phyloP scores from a whole-genome alignment of 2,888 invertebrate species.

The Metellina segmentata region DNA sequence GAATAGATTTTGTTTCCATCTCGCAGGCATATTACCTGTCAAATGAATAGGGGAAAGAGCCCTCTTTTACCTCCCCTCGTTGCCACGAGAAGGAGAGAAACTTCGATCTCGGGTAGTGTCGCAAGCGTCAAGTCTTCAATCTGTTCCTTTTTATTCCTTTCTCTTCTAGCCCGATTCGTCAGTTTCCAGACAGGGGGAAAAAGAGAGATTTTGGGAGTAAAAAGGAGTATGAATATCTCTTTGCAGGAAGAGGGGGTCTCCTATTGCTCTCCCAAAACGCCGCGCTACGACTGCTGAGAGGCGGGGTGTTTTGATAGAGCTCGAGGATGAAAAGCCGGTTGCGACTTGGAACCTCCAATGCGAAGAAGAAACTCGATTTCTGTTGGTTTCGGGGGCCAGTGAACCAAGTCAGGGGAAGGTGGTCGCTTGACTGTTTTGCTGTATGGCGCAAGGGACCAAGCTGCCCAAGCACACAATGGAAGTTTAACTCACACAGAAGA shows the following conservation, averaged over 20 bases:
- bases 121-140: not conserved
- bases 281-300: not conserved
- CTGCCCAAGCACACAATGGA: too few species aligned
- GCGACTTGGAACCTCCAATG: not conserved
- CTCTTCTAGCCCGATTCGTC: not conserved
- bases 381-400: not conserved
- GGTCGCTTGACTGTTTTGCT: not conserved
- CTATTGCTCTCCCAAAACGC: not conserved
- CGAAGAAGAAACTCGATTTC: not conserved
- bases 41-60: not conserved
- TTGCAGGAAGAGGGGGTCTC: not conserved
- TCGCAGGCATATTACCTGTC: not conserved
- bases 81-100: too few species aligned
- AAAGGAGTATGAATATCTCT: not conserved
- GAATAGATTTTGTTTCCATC: not conserved
- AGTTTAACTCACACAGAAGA: too few species aligned
- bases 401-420: not conserved
- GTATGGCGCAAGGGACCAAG: too few species aligned
- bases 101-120: too few species aligned
- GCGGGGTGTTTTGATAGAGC: not conserved
- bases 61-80: too few species aligned
- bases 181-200: not conserved
- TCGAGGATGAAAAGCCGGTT: not conserved
- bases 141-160: not conserved
- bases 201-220: not conserved